Evolutionary conservation across 2,888 invertebrate species (phyloP).

Genomic region (Pherbina coryleti): DNA sequence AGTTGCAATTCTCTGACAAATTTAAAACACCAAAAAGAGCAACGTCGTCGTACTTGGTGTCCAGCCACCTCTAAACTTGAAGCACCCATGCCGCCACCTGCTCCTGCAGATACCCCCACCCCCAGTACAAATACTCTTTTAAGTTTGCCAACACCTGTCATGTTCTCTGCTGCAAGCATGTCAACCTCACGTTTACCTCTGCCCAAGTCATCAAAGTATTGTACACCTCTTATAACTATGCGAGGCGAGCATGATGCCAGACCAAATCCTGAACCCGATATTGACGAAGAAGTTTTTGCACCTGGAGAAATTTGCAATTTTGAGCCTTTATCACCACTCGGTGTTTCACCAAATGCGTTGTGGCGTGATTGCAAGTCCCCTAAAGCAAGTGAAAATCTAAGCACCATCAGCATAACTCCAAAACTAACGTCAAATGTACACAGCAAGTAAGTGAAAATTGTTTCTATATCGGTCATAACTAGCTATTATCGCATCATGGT

Average conservation of each 20-base stretch:
- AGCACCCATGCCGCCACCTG: slow-evolving; percentile 4
- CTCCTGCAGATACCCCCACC: slow-evolving; percentile 18
- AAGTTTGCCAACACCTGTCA: slow-evolving; percentile 21
- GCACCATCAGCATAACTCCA: slow-evolving; percentile 51
- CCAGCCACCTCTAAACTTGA: slow-evolving; percentile 54
- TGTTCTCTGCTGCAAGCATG: slow-evolving; percentile 16
- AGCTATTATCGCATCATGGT: not conserved
- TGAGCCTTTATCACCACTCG: slow-evolving; percentile 36
- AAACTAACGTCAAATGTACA: slow-evolving; percentile 37
- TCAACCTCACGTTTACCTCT: slow-evolving; percentile 47
- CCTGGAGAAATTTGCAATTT: slow-evolving; percentile 52
- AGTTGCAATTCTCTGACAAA: slow-evolving; percentile 57
- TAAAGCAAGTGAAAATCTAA: not conserved
- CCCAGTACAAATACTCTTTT: not conserved
- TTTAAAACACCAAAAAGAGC: slow-evolving; percentile 49
- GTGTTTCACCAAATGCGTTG: not conserved
- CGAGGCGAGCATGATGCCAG: slow-evolving; percentile 44
- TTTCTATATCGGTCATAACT: not conserved
- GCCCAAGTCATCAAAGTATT: slow-evolving; percentile 53
- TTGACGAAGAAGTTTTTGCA: slow-evolving; percentile 50
- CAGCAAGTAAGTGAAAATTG: slow-evolving; percentile 27
- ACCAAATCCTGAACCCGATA: not conserved
- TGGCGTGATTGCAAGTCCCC: slow-evolving; percentile 36
- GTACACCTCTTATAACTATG: slow-evolving; percentile 54
- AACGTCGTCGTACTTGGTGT: slow-evolving; percentile 68